Evolutionary conservation across 1,140 invertebrate genomes (phyloP).

Genomic region (Sminthurinus signatus): DNA sequence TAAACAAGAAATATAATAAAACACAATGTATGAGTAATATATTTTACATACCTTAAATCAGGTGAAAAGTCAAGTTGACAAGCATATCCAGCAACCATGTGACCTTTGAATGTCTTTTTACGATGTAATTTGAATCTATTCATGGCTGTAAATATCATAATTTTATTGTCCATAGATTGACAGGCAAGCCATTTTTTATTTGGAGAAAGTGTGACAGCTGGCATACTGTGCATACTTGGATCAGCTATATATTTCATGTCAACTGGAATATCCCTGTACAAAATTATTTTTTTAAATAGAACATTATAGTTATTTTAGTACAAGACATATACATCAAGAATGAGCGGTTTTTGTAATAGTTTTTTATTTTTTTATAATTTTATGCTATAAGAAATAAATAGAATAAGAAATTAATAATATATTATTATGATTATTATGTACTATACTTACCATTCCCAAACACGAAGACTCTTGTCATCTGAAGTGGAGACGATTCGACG

Average conservation of each 20-base stretch:
- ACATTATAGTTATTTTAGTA: no score
- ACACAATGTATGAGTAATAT: no score
- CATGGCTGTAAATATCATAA: conserved; percentile 93
- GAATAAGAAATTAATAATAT: no score
- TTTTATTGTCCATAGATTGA: conserved; percentile 99
- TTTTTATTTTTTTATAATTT: no score
- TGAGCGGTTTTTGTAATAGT: no score
- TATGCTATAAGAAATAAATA: no score
- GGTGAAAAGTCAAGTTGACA: conserved; percentile 96
- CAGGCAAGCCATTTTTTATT: conserved; percentile 99
- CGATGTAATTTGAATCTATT: conserved; percentile 96
- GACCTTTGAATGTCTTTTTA: conserved; percentile 96
- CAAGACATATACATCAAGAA: no score
- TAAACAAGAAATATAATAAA: conserved; percentile 5
- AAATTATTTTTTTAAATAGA: no score
- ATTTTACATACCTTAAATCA: conserved; percentile 88
- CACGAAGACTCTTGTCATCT: conserved; percentile 96
- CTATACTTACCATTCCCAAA: conserved; percentile 91
- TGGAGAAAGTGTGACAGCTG: conserved; percentile 85
- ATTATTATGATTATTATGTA: no score
- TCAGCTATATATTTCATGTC: conserved; percentile 99
- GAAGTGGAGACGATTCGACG: conserved; percentile 95
- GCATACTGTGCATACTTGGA: conserved; percentile 99
- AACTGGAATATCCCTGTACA: conserved; percentile 88
- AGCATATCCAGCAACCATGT: conserved; percentile 99